Evolutionary conservation across 2,888 invertebrate species (phyloP), one percentile per base, ranked within the genome.

Genomic region (Cremastinae sp.): DNA sequence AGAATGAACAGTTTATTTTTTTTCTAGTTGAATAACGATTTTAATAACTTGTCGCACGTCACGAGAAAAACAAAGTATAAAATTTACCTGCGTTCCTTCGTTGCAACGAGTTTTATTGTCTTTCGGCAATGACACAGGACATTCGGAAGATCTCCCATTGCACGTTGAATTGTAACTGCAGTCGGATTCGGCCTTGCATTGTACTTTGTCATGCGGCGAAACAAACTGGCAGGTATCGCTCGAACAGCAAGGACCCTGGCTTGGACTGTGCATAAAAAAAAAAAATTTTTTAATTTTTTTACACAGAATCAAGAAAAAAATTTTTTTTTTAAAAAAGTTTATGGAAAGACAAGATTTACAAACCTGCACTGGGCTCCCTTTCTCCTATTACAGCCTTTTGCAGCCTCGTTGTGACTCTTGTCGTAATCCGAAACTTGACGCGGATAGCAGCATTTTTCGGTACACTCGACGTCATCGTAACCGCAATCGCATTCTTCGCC

Each of bases 401-500:
- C 96, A 0, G 94, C 92, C 41, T 90, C 91, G 89, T 96, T 96
- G 78, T 91, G 90, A 69, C 92, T 93, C 78, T 92, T 92, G 83
- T 96, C 96, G 78, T 92, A 90, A 45, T 93, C 93, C 87, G 93
- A 95, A 62, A 96, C 92, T 83, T 94, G 91, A 18, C 96, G 92
- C 14, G 98, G 98, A 90, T 97, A 97, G 90, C 99, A 99, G 89
- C 99, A 99, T 78, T 94, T 95, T 84, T 96, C 95, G 80, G 93
- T 94, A 90, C 99, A 99, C 86, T 99, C 98, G 10, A 94, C 94
- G 78, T 95, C 94, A 84, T 96, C 96, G 89, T 97, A 99, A 20
- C 97, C 97, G 86, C 97, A 98, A 90, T 99, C 99, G 88, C 99
- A 99, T 90, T 99, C 97, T 90, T 99, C 99, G 56, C 97, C 98